Base-by-base conservation (phyloP, 1,140 invertebrate genomes). In the Cydia amplana region DNA sequence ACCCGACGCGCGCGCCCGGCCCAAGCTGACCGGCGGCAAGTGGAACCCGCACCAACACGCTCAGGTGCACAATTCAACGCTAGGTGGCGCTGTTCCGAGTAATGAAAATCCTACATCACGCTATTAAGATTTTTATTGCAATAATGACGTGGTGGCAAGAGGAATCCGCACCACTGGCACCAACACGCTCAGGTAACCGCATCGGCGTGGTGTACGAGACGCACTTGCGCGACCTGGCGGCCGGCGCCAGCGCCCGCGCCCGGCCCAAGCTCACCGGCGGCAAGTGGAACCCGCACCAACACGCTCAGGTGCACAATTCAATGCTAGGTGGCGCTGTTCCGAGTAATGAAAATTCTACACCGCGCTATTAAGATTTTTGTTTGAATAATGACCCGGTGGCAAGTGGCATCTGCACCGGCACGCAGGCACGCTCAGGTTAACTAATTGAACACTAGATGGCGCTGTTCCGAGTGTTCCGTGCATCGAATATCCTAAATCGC, bases 121-220 rank as follows among this genome's bases (percentile, higher is more conserved):
- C n/a, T 51, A n/a, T n/a, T 12, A 46, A 46, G 14, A n/a, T n/a
- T n/a, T n/a, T n/a, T n/a, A n/a, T n/a, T n/a, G n/a, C n/a, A n/a
- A n/a, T n/a, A n/a, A n/a, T n/a, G n/a, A n/a, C n/a, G n/a, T n/a
- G 96, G 94, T 78, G 97, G 97, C 0, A 97, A 97, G 90, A 99
- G 98, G 98, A 98, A 98, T 92, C 98, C 98, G 28, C 98, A 98
- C 86, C 97, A 98, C n/a, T n/a, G n/a, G n/a, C n/a, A n/a, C n/a
- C n/a, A n/a, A 82, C 96, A 96, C 67, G 95, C 96, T 82, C 96
- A 98, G 86, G 40, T 43, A 94, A 94, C 28, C 95, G 95, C 78
- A 87, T 96, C 25, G 94, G 96, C 0, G 95, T 96, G 18, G 95
- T 98, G 49, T 95, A 96, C 32, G 97, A 98, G 79, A 10, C 55